Evolutionary conservation across 1,140 invertebrate genomes (phyloP).

Genomic region (Lycorma delicatula): DNA sequence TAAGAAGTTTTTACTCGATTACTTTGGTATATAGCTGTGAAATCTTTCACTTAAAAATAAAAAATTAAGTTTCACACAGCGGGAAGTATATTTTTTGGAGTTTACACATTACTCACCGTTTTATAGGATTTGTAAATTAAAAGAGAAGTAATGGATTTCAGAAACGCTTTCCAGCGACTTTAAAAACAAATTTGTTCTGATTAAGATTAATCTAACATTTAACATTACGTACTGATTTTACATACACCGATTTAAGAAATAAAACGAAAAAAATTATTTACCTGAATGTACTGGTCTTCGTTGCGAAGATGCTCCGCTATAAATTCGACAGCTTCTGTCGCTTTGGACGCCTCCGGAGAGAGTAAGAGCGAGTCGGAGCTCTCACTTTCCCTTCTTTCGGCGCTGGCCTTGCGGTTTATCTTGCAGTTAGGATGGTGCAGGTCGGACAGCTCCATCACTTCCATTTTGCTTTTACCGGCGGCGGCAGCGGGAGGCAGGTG

Average conservation of each 20-base stretch:
- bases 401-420: slow-evolving; percentile 75
- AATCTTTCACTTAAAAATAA: no score
- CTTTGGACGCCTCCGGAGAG: slow-evolving; percentile 86
- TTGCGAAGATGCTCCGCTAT: slow-evolving; percentile 96
- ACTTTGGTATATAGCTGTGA: no score
- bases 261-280: no score
- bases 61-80: no score
- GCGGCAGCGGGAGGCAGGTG: slow-evolving; percentile 49
- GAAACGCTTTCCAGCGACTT: no score
- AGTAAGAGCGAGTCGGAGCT: slow-evolving; percentile 82
- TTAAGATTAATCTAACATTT: no score
- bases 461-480: slow-evolving; percentile 66
- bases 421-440: slow-evolving; percentile 93
- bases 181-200: no score
- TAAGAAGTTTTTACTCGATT: no score
- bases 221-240: background rate
- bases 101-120: no score
- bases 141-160: no score
- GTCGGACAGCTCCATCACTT: slow-evolving; percentile 89
- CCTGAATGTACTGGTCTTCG: slow-evolving; percentile 95
- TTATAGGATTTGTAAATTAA: no score
- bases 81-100: no score
- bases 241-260: background rate
- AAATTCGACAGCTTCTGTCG: slow-evolving; percentile 94
- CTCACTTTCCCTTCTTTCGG: slow-evolving; percentile 73